A percentile compares a stretch with the other conserved stretches of the same genome.
Conservation (phyloP, 2,113 vertebrate species). For the Tachycineta bicolor region DNA sequence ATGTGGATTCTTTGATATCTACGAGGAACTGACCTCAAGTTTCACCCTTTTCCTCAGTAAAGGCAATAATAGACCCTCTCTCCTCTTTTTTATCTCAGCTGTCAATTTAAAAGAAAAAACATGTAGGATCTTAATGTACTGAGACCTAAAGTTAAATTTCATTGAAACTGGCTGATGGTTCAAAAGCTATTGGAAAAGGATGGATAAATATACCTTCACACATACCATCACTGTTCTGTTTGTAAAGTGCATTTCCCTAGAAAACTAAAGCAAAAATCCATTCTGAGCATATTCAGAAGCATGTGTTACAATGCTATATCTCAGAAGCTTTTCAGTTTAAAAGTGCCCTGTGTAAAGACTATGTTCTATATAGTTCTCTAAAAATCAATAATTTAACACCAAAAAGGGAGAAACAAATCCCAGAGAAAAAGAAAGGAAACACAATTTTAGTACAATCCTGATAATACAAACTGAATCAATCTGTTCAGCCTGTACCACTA, state of each 20-base stretch:
- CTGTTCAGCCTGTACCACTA: background rate
- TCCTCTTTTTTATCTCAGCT: background rate
- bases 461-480: background rate
- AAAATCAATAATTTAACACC: background rate
- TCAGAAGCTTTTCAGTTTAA: background rate
- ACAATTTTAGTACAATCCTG: background rate
- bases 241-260: background rate
- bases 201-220: background rate
- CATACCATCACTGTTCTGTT: background rate
- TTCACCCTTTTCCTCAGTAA: background rate
- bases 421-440: background rate
- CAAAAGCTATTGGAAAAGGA: background rate
- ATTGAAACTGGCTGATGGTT: background rate
- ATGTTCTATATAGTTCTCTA: background rate
- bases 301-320: background rate
- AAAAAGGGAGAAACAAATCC: background rate
- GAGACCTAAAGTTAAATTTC: slow-evolving; percentile 2
- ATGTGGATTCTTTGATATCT: background rate
- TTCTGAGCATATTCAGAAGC: background rate
- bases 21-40: background rate
- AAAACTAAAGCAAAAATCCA: background rate
- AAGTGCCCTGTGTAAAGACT: background rate
- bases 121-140: background rate
- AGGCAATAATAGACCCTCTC: background rate
- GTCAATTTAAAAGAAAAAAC: background rate